Conservation (phyloP, 1,140 invertebrate species). For the Dreissena rostriformis region DNA sequence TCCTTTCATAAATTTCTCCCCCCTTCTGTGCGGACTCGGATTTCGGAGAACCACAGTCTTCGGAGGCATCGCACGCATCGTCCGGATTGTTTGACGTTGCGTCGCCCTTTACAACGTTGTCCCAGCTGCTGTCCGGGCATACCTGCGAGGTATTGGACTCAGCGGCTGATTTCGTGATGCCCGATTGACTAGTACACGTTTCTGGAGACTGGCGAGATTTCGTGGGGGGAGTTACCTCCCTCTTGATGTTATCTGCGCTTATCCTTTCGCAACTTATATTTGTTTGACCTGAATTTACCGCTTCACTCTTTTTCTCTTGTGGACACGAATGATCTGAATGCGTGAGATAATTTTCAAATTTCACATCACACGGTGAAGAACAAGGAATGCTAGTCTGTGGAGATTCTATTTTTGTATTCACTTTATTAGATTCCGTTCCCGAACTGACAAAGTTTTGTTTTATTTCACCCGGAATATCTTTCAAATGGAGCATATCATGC, state of each 20-base stretch:
- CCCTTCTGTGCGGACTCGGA: conserved; percentile 5
- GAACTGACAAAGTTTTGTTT: background rate
- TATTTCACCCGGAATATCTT: conserved; percentile 16
- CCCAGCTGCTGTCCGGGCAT: conserved; percentile 74
- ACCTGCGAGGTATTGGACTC: conserved; percentile 67
- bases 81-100: conserved; percentile 50
- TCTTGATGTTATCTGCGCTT: background rate
- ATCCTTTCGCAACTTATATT: background rate
- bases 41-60: conserved; percentile 21
- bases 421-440: background rate
- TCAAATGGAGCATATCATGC: conserved; percentile 54
- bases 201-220: background rate
- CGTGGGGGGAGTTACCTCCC: background rate
- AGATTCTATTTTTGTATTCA: conserved; percentile 10
- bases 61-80: background rate
- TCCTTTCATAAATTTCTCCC: conserved; percentile 27
- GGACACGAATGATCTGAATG: conserved; percentile 24
- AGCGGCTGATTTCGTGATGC: conserved; percentile 59
- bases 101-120: conserved; percentile 46
- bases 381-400: background rate
- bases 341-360: background rate
- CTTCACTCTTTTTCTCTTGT: background rate
- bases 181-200: conserved; percentile 9
- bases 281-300: background rate
- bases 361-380: background rate